Base-by-base conservation (phyloP, 2,797 vertebrate genomes). In the Lophius americanus region DNA sequence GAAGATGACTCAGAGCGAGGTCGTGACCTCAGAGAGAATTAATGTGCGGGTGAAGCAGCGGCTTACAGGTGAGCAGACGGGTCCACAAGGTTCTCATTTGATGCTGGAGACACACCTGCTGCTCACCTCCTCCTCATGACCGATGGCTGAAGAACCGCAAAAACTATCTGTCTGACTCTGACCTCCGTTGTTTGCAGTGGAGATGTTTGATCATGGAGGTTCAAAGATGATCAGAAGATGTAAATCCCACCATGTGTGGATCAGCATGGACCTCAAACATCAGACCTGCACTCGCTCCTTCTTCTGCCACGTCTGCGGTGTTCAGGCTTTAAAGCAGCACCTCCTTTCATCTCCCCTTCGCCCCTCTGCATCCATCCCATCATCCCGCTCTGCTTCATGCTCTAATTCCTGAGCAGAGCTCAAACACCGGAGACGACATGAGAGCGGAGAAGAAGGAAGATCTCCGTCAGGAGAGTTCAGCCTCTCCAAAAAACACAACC, bases 391-490 rank as follows among this genome's bases (percentile, higher is more conserved):
- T 79, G 83, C 82, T 91, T 91, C 85, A 90, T 89, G 83, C 81
- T 85, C 86, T 87, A 88, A 79, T 84, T 87, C 85, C 81, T 76
- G 85, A 84, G 85, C 87, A 81, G 74, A 86, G 85, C 86, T 89
- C 88, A 85, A 90, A 87, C 88, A 83, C 87, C 79, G 76, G 91
- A 86, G 90, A 90, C 87, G 78, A 23, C 23, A 23, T 23, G 23
- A 23, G 23, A 23, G 23, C 23, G 23, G 23, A 23, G 23, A 23
- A 23, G 23, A 23, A 23, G 23, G 23, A 23, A 23, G 23, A 23
- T 23, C 23, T 23, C 23, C 23, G 23, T 23, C 23, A 23, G 23
- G 23, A 23, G 23, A 23, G 23, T 23, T 23, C 23, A 23, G 23
- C 23, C 23, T 23, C 23, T 23, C 23, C 23, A 23, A 23, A 23